phyloP scores from a whole-genome alignment of 23 tunicate genomes.

The Trididemnum clinides region DNA sequence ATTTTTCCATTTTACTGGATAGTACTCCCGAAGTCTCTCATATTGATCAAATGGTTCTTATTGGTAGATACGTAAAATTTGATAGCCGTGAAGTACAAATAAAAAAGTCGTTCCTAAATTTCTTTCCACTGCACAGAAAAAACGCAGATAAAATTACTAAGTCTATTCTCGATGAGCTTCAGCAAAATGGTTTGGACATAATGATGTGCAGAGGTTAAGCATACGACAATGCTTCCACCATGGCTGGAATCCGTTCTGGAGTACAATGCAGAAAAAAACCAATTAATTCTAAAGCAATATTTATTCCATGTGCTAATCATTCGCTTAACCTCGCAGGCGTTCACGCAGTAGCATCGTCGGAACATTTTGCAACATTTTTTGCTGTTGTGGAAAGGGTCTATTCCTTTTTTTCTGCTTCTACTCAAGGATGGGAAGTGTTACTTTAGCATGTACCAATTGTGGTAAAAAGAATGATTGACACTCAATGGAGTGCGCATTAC shows the following conservation, averaged over 20 bases:
- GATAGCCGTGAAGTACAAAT: constrained; percentile 32
- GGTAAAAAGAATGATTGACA: constrained; percentile 23
- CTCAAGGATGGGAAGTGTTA: constrained; percentile 24
- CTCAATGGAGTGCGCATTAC: constrained; percentile 31
- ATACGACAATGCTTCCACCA: constrained; percentile 42
- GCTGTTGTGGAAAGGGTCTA: constrained; percentile 27
- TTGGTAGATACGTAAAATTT: constrained; percentile 31
- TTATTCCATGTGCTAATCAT: constrained; percentile 11
- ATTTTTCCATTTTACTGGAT: constrained; percentile 28
- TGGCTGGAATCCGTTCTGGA: constrained; percentile 35
- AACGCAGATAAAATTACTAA: constrained; percentile 24
- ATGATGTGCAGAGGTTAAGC: constrained; percentile 35
- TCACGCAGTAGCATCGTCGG: constrained; percentile 38
- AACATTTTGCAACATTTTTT: constrained; percentile 20
- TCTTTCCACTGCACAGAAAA: constrained; percentile 41
- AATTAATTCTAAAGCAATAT: constrained; percentile 4
- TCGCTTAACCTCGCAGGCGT: constrained; percentile 39
- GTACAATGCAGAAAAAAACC: constrained; percentile 32
- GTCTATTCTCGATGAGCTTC: constrained; percentile 32
- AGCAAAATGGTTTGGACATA: constrained; percentile 37
- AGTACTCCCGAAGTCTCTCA: constrained; percentile 36
- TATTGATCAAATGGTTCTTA: constrained; percentile 15
- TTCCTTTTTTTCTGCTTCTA: constrained; percentile 28
- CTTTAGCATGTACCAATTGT: constrained; percentile 14
- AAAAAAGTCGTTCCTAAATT: constrained; percentile 26